These are phyloP conservation scores for Dendrocincla fuliginosa DNA, from an alignment of 2,797 vertebrate species.

Conservation along the genomic window DNA sequence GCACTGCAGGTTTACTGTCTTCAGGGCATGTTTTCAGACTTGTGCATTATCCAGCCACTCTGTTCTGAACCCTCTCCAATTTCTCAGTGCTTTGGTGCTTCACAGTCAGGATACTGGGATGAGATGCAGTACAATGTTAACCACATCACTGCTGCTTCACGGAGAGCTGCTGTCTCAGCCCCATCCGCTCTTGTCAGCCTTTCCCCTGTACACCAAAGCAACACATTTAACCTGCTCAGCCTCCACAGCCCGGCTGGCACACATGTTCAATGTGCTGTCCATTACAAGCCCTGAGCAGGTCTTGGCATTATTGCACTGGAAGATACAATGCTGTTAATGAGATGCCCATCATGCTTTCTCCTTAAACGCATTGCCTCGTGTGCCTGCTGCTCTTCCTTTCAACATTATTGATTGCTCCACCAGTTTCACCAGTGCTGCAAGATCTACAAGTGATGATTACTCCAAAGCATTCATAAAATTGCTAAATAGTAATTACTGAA, in stretches of 20 bases:
- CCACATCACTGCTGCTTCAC: not conserved
- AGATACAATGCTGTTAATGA: not conserved
- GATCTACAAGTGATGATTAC: not conserved
- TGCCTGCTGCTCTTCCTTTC: not conserved
- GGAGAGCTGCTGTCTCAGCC: not conserved
- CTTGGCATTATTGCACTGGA: accelerated
- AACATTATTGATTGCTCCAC: not conserved
- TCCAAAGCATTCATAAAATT: not conserved
- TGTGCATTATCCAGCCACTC: not conserved
- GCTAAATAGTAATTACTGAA: not conserved
- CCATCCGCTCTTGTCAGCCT: not conserved
- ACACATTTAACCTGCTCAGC: not conserved
- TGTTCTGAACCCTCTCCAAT: not conserved
- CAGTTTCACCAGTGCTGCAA: not conserved
- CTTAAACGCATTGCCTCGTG: not conserved
- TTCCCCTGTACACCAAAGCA: not conserved
- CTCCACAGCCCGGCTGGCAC: not conserved
- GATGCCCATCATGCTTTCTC: accelerated
- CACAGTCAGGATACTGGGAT: not conserved
- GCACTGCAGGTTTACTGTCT: not conserved
- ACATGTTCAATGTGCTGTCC: accelerated
- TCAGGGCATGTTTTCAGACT: not conserved
- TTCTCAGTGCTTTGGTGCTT: not conserved
- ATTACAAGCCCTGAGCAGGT: not conserved
- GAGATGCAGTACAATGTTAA: not conserved